Percentiles rank a stretch among this genome's conserved stretches.
phyloP scores from a whole-genome alignment of 2,888 invertebrate genomes.

The Bembecia ichneumoniformis region DNA sequence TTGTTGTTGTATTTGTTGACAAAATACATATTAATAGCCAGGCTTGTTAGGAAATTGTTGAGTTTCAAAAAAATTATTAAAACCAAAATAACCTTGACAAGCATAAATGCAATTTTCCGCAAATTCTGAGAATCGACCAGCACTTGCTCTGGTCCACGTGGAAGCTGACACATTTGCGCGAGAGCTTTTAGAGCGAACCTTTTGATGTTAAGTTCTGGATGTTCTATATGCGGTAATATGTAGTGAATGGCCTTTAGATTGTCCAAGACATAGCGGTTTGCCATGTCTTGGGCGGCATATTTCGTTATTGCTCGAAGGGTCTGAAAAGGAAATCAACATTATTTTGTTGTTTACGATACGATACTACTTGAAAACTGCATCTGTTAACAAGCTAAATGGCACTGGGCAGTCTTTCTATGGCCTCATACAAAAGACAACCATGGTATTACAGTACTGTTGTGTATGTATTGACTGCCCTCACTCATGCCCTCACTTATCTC shows the following conservation, averaged over 20 bases:
- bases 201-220: slow-evolving; percentile 45
- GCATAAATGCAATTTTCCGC: slow-evolving; percentile 46
- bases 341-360: not conserved
- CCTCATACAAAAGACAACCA: too few species aligned
- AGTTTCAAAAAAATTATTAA: too few species aligned
- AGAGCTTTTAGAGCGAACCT: slow-evolving; percentile 68
- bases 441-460: too few species aligned
- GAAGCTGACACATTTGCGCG: slow-evolving; percentile 62
- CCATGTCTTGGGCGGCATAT: slow-evolving; percentile 51
- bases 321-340: slow-evolving; percentile 17
- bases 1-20: not conserved
- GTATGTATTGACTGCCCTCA: too few species aligned
- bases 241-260: slow-evolving; percentile 41
- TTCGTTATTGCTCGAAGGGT: slow-evolving; percentile 61
- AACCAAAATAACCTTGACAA: slow-evolving; percentile 36
- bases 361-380: too few species aligned
- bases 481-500: too few species aligned
- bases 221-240: slow-evolving; percentile 49
- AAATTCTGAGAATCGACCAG: slow-evolving; percentile 44
- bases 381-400: too few species aligned
- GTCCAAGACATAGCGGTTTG: slow-evolving; percentile 43
- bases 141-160: slow-evolving; percentile 57
- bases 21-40: not conserved
- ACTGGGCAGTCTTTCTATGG: too few species aligned
- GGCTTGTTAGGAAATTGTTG: too few species aligned